A percentile compares a stretch with the other conserved stretches of the same genome.
Conservation (phyloP, 2,113 vertebrate species). For the Spea bombifrons region DNA sequence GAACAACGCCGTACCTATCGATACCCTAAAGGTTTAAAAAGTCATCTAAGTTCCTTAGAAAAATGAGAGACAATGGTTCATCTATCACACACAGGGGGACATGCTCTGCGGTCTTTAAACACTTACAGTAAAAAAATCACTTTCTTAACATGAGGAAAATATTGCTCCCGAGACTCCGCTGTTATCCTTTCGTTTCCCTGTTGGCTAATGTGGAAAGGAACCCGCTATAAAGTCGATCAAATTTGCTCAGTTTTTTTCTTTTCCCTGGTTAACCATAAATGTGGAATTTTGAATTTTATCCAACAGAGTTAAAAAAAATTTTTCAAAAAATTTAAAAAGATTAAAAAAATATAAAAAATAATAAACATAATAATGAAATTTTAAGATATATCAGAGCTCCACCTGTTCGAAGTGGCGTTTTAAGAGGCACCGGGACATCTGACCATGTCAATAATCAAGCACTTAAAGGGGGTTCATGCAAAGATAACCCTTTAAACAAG, state of each 20-base stretch:
- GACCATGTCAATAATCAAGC: too few relatives aligned
- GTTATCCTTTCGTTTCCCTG: constrained; percentile 13
- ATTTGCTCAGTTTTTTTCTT: constrained; percentile 14
- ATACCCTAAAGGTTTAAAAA: constrained; percentile 46
- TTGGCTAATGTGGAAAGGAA: constrained; percentile 36
- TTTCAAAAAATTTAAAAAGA: too few relatives aligned
- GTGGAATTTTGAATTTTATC: too few relatives aligned
- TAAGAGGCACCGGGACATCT: too few relatives aligned
- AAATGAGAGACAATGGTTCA: constrained; percentile 40
- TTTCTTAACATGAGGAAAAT: constrained; percentile 42
- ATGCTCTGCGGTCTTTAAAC: constrained; percentile 37
- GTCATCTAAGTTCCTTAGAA: constrained; percentile 45
- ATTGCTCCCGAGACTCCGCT: constrained; percentile 26
- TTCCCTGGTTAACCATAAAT: too few relatives aligned
- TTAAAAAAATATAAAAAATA: too few relatives aligned
- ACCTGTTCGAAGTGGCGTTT: too few relatives aligned
- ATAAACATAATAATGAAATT: too few relatives aligned
- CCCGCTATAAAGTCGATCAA: constrained; percentile 14
- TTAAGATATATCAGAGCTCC: too few relatives aligned
- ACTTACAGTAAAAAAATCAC: constrained; percentile 45
- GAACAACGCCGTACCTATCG: constrained; percentile 46
- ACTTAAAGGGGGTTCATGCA: too few relatives aligned
- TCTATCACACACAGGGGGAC: constrained; percentile 43
- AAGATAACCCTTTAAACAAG: too few relatives aligned
- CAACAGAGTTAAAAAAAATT: too few relatives aligned